Evolutionary conservation across 2,113 vertebrate species (phyloP).

Genomic region (Ia io): DNA sequence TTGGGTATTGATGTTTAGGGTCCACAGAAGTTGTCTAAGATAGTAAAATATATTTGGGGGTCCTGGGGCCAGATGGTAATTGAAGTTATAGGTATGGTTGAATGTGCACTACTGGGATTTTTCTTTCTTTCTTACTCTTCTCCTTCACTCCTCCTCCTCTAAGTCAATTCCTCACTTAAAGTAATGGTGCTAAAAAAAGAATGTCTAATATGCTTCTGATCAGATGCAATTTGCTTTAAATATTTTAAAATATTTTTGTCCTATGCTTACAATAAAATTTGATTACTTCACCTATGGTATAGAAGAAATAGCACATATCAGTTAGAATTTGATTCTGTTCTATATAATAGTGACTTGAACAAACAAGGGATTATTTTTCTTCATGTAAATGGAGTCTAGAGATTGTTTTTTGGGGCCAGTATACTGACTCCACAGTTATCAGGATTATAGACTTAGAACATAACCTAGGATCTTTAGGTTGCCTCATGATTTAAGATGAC

Average conservation of each 20-base stretch:
- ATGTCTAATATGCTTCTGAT: neutral
- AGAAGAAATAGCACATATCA: neutral
- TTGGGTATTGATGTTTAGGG: neutral
- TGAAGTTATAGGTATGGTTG: neutral
- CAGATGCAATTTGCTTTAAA: neutral
- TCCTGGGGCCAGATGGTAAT: neutral
- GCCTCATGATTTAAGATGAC: neutral
- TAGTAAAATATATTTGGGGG: neutral
- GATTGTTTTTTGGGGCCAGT: neutral
- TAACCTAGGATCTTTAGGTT: neutral
- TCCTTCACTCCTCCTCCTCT: rapidly evolving
- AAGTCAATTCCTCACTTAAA: neutral
- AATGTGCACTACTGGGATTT: neutral
- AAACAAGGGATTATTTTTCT: neutral
- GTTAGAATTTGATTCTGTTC: neutral
- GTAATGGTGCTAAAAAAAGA: neutral
- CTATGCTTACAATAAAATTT: neutral
- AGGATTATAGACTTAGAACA: neutral
- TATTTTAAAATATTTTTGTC: neutral
- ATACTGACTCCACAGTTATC: neutral
- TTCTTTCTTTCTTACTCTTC: neutral
- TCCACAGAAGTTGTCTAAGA: neutral
- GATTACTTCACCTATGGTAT: neutral
- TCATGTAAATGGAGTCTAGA: neutral
- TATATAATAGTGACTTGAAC: neutral